phyloP scores from a whole-genome alignment of 1,140 invertebrate species.

The Theocolax elegans region DNA sequence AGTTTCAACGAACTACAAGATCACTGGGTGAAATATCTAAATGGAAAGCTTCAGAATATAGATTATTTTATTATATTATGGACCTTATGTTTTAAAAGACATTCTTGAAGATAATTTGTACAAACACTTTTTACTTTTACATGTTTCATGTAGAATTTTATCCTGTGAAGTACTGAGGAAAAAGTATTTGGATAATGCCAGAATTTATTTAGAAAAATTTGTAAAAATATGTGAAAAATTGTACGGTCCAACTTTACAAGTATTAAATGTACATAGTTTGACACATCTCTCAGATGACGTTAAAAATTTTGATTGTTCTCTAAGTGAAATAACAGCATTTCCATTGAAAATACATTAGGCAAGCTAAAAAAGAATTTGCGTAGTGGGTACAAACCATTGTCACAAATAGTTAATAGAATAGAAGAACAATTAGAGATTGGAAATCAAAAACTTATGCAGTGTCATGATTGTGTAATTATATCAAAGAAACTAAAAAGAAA shows the following conservation, averaged over 20 bases:
- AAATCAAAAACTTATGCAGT: no score
- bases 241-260: slow-evolving; percentile 16
- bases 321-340: slow-evolving; percentile 32
- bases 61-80: slow-evolving; percentile 45
- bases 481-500: no score
- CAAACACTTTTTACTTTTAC: slow-evolving; percentile 42
- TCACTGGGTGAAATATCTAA: slow-evolving; percentile 19
- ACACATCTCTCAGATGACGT: slow-evolving; percentile 35
- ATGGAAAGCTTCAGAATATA: slow-evolving; percentile 46
- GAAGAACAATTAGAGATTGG: no score
- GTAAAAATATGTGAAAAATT: not conserved
- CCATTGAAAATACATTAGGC: slow-evolving; percentile 37
- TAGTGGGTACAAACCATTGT: no score
- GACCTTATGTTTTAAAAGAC: slow-evolving; percentile 39
- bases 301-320: slow-evolving; percentile 10
- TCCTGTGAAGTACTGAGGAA: not conserved
- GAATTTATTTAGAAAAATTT: slow-evolving; percentile 2
- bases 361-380: not conserved
- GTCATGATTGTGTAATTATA: no score
- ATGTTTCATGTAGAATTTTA: slow-evolving; percentile 40
- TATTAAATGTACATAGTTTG: slow-evolving; percentile 34
- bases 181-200: not conserved
- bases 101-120: slow-evolving; percentile 23
- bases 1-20: slow-evolving; percentile 43
- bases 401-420: no score